Conservation (phyloP, 2,113 vertebrate species). For the Anseranas semipalmata region DNA sequence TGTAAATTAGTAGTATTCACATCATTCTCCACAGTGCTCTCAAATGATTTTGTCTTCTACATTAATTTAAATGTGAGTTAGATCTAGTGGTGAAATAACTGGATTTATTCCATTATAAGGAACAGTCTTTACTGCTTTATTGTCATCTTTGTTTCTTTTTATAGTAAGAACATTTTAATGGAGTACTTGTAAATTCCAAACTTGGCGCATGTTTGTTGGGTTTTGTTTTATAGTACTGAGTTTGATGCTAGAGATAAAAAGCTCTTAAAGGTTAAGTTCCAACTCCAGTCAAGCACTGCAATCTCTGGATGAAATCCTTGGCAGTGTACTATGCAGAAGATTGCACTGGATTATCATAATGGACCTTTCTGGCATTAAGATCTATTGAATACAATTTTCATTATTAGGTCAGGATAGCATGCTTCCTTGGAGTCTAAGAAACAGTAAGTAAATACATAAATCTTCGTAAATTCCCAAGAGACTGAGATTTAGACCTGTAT, state of each 20-base stretch:
- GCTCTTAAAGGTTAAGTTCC: conserved; percentile 30
- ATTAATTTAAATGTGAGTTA: conserved; percentile 18
- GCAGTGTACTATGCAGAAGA: neutral
- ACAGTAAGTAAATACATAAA: conserved; percentile 29
- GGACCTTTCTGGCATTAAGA: conserved; percentile 38
- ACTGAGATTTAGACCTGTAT: neutral
- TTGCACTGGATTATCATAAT: conserved; percentile 36
- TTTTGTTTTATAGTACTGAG: neutral
- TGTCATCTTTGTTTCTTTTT: conserved; percentile 9
- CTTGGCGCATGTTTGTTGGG: neutral
- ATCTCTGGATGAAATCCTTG: neutral
- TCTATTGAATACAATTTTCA: neutral
- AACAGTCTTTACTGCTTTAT: neutral
- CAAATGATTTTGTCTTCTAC: conserved; percentile 32
- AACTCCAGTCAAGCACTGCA: conserved; percentile 36
- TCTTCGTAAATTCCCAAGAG: neutral
- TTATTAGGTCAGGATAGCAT: conserved; percentile 1
- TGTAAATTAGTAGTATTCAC: conserved; percentile 33
- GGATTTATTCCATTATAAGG: neutral
- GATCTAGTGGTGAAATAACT: neutral
- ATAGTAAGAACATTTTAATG: conserved; percentile 22
- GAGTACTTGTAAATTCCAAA: neutral
- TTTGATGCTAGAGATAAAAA: conserved; percentile 32
- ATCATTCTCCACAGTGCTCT: neutral
- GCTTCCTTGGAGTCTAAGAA: conserved; percentile 22